Evolutionary conservation across 1,140 invertebrate genomes (phyloP), one percentile per base, ranked within the genome.

Genomic region (Goniozus legneri): DNA sequence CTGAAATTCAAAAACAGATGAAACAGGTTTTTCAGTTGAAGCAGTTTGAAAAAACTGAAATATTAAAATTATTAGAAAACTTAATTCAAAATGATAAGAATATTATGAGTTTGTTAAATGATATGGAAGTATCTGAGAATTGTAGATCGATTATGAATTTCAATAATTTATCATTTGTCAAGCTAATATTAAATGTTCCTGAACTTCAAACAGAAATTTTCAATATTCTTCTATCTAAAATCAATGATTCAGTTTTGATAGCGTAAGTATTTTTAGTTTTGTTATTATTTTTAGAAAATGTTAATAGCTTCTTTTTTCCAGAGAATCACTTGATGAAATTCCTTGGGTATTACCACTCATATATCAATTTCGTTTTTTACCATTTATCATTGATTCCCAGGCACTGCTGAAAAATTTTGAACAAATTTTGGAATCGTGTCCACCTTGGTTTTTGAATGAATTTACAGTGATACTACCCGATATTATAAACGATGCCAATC

Each of bases 331-430:
- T 14, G 62, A 71, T 8, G 52, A 62, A 42, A 40, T 65, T 12
- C 59, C 65, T 10, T 75, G 71, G 73, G 50, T 66, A 6, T 31
- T 42, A 31, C 20, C 50, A 22, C 30, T 75, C 8, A 31, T 76
- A 1, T 64, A 73, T 19, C 68, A 76, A 34, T 65, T 75, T 27
- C 58, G 71, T n/a, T 76, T 73, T 50, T 48, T 76, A 8, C 69
- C 73, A 47, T 32, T 52, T 18, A 52, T 72, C 31, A 33, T 54
- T 3, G 59, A 67, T 48, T 52, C 71, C 7, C 50, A 63, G 20
- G 6, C 20, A 20, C 52, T 75, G 19, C 65, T 64, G 3, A 36
- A 19, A 2, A 54, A 44, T 20, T 54, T 76, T 3, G 65, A 70
- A 41, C 64, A 71, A n/a, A 39, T 75, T 13, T 30, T 76, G 19